Conservation (phyloP, 2,797 vertebrate species). For the Caiman crocodilus region DNA sequence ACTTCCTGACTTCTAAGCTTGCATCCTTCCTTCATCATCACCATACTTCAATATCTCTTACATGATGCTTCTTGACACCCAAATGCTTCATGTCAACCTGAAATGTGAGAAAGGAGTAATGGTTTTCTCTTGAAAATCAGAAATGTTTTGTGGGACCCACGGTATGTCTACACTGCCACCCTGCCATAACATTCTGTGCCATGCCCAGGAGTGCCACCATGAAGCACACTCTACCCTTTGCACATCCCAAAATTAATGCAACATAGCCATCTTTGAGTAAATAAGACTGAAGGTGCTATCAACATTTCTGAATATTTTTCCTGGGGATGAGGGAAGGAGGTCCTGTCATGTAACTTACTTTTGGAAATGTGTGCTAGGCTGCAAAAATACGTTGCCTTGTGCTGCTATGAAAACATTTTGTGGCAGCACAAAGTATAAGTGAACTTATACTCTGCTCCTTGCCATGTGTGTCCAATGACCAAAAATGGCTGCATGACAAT, state of each 20-base stretch:
- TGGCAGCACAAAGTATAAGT: no score
- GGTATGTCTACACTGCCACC: no score
- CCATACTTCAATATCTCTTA: background rate
- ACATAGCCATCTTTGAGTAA: no score
- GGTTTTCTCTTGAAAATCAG: background rate
- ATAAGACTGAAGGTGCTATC: background rate
- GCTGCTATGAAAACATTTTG: background rate
- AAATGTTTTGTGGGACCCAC: background rate
- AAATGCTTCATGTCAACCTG: background rate
- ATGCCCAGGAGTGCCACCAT: no score
- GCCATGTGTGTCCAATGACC: no score
- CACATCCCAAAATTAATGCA: no score
- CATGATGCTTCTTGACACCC: background rate
- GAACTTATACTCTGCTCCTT: no score
- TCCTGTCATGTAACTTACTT: background rate
- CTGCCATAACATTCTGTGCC: no score
- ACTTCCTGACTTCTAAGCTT: background rate
- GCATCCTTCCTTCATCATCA: background rate
- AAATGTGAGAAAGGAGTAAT: background rate
- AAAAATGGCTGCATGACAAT: no score
- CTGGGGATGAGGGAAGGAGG: background rate
- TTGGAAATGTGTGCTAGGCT: background rate
- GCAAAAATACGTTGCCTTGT: background rate
- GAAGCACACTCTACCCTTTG: no score
- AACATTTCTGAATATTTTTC: background rate